These are phyloP conservation scores for Misgurnus mizolepis DNA, from an alignment of 2,113 vertebrate species.

Conservation along the genomic window DNA sequence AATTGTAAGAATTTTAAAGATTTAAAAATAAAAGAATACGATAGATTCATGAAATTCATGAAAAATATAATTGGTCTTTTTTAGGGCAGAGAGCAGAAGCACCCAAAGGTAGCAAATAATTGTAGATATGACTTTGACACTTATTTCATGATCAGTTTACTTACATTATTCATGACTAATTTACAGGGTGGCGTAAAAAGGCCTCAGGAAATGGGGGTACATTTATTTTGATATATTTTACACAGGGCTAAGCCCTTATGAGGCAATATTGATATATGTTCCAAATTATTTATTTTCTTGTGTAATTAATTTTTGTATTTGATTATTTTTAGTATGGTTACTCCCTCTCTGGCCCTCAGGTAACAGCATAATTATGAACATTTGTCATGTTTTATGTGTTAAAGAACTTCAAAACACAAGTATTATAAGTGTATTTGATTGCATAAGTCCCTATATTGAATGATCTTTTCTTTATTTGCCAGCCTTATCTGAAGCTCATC, in stretches of 20 bases:
- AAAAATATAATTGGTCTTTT: background rate
- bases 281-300: background rate
- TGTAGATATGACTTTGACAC: background rate
- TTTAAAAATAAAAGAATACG: background rate
- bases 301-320: background rate
- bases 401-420: too few relatives aligned
- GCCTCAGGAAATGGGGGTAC: slow-evolving; percentile 25
- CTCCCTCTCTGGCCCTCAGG: slow-evolving; percentile 6
- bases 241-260: too few relatives aligned
- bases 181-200: slow-evolving; percentile 10
- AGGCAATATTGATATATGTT: background rate
- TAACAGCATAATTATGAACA: background rate
- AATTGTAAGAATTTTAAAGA: too few relatives aligned
- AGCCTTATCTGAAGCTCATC: slow-evolving; percentile 61
- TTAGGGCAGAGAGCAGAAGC: background rate
- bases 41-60: background rate
- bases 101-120: background rate
- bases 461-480: slow-evolving; percentile 3
- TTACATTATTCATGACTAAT: background rate
- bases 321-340: slow-evolving; percentile 30
- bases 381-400: background rate
- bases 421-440: too few relatives aligned
- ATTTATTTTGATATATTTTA: background rate
- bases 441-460: background rate
- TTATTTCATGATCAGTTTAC: background rate